A percentile compares a stretch with the other conserved stretches of the same genome.
These are phyloP conservation scores for Drosophila neutralis DNA, from an alignment of 2,888 invertebrate species.

Conservation along the genomic window DNA sequence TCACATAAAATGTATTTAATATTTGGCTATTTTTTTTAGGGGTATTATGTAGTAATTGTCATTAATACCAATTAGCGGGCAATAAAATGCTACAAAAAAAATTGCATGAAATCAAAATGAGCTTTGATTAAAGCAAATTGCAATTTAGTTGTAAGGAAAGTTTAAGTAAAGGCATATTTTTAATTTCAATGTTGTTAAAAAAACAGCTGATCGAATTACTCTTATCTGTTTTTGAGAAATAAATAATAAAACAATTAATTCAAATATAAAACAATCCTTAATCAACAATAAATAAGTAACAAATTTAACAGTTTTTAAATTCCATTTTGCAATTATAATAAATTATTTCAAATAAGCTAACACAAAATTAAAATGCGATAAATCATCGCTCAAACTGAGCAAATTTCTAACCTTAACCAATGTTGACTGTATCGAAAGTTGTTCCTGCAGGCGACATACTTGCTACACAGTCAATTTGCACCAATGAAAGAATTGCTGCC, in stretches of 20 bases:
- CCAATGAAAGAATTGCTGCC: not conserved
- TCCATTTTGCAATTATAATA: not conserved
- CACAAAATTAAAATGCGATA: not conserved
- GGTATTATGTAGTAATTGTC: slow-evolving; percentile 32
- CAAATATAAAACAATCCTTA: not conserved
- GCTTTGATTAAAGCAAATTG: not conserved
- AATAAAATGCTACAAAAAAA: not conserved
- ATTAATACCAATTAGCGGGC: slow-evolving; percentile 17
- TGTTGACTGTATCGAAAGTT: not conserved
- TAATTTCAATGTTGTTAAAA: too few relatives aligned
- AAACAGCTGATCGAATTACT: not conserved
- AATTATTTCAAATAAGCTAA: not conserved
- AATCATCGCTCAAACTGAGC: not conserved
- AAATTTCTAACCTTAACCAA: not conserved
- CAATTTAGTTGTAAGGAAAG: not conserved
- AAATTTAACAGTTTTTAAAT: not conserved
- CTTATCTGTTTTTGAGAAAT: not conserved
- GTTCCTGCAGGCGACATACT: not conserved
- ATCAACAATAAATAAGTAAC: not conserved
- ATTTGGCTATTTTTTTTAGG: slow-evolving; percentile 8
- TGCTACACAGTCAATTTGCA: not conserved
- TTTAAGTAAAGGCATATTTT: not conserved
- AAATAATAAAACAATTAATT: not conserved
- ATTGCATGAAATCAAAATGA: not conserved
- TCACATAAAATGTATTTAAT: slow-evolving; percentile 13